Evolutionary conservation across 2,113 vertebrate genomes (phyloP).

Genomic region (Oxyura jamaicensis): DNA sequence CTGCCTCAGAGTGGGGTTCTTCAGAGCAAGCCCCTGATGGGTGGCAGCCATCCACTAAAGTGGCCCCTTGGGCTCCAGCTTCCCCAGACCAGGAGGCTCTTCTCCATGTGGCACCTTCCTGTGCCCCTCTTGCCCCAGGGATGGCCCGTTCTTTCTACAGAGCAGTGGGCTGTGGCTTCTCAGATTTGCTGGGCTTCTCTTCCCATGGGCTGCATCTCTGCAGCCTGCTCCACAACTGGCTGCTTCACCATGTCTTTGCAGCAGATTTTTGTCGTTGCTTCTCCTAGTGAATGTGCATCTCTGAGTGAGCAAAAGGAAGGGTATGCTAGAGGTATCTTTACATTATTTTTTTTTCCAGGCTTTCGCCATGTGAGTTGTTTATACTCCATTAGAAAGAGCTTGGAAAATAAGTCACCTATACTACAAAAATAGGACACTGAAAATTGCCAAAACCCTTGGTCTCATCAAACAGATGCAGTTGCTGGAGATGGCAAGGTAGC

Average conservation of each 20-base stretch:
- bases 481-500: neutral
- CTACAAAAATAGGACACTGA: too few relatives aligned
- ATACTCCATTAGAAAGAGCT: neutral
- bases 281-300: neutral
- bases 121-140: neutral
- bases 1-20: neutral
- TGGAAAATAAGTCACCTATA: neutral
- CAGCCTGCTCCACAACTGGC: fast-evolving
- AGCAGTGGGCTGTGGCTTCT: neutral
- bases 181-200: neutral
- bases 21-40: neutral
- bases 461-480: neutral
- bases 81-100: neutral
- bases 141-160: fast-evolving
- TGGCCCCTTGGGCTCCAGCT: fast-evolving
- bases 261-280: neutral
- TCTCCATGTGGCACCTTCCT: neutral
- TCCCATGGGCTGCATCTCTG: neutral
- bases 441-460: neutral
- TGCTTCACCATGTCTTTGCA: neutral
- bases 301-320: neutral
- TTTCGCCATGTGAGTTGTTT: neutral
- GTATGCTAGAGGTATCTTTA: neutral
- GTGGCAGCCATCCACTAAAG: neutral
- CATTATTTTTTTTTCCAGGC: neutral